Conservation (phyloP, 2,888 invertebrate species). For the Eilema griseolum region DNA sequence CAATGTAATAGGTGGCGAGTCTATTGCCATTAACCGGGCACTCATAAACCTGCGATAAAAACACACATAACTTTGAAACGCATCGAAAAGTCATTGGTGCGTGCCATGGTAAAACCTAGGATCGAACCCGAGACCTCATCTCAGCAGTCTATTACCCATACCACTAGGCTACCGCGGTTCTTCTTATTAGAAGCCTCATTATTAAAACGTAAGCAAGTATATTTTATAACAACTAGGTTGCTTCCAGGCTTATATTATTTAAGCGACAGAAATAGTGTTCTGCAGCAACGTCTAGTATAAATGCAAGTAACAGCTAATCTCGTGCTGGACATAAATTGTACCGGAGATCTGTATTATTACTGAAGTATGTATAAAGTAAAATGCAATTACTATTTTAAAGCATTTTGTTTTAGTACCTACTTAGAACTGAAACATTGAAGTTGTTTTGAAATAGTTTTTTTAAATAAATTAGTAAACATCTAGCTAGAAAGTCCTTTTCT, state of each 20-base stretch:
- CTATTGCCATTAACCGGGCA: too few relatives aligned
- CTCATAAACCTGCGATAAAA: too few relatives aligned
- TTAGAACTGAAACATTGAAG: background rate
- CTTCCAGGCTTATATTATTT: background rate
- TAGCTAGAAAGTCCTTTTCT: too few relatives aligned
- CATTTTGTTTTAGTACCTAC: slow-evolving; percentile 6
- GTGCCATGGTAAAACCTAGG: too few relatives aligned
- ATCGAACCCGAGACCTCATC: too few relatives aligned
- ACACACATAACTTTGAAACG: too few relatives aligned
- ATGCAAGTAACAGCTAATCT: slow-evolving; percentile 28
- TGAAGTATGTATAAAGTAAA: background rate
- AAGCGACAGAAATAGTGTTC: slow-evolving; percentile 7
- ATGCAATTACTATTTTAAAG: background rate
- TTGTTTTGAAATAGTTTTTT: background rate
- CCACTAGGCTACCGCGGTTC: too few relatives aligned
- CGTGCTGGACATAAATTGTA: slow-evolving; percentile 9
- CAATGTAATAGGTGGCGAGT: too few relatives aligned
- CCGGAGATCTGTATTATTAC: slow-evolving; percentile 18
- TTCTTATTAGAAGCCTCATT: background rate
- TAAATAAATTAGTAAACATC: too few relatives aligned
- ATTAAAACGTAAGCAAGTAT: background rate
- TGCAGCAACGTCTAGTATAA: slow-evolving; percentile 22
- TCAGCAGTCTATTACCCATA: too few relatives aligned
- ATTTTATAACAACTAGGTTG: background rate
- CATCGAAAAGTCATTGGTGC: too few relatives aligned